phyloP scores from a whole-genome alignment of 2,113 vertebrate species.

The Australoheros scitulus region DNA sequence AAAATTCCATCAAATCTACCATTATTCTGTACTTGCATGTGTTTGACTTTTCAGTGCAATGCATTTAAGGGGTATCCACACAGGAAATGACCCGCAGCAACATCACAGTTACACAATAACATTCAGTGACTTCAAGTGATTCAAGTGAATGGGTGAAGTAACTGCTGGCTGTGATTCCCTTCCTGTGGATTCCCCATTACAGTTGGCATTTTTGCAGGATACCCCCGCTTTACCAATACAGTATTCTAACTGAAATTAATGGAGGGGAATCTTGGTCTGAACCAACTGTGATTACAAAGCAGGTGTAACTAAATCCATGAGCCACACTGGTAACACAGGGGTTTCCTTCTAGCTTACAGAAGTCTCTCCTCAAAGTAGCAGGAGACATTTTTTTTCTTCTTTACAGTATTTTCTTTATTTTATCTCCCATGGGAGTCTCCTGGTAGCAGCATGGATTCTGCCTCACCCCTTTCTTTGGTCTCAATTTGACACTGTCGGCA shows the following conservation, averaged over 20 bases:
- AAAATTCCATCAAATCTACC: not conserved
- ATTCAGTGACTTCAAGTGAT: not conserved
- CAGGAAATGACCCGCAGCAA: not conserved
- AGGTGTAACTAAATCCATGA: not conserved
- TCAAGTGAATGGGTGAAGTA: not conserved
- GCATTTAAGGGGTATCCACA: not conserved
- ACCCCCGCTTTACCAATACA: no score
- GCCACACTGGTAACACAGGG: not conserved
- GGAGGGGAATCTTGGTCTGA: not conserved
- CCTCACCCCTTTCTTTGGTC: not conserved
- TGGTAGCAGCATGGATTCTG: no score
- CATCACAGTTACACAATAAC: not conserved
- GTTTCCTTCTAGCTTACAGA: no score
- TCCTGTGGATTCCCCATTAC: not conserved
- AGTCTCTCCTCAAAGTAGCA: no score
- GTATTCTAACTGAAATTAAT: not conserved
- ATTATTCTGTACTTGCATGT: not conserved
- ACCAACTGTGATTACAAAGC: not conserved
- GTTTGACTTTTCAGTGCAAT: not conserved
- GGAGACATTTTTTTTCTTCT: no score
- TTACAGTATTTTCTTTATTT: not conserved
- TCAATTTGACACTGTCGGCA: not conserved
- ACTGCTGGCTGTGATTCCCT: not conserved
- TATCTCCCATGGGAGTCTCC: not conserved
- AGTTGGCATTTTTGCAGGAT: not conserved